phyloP scores from a whole-genome alignment of 2,113 vertebrate genomes.

The Eulacestoma nigropectus region DNA sequence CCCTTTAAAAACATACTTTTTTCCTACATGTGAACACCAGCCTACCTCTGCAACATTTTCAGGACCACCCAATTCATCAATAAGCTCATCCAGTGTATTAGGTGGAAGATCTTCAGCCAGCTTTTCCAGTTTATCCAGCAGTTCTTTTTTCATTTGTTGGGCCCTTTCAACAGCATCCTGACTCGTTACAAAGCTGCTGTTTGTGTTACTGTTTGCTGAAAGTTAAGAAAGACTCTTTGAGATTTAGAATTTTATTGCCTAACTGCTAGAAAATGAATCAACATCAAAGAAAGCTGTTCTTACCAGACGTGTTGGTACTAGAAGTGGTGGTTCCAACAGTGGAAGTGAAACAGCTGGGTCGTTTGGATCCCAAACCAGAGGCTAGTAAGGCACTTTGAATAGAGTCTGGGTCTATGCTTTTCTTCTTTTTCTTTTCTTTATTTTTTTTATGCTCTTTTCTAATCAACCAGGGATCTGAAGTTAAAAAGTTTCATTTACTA shows the following conservation, averaged over 20 bases:
- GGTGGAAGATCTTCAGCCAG: conserved; percentile 90
- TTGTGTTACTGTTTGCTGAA: conserved; percentile 81
- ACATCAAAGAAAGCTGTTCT: background rate
- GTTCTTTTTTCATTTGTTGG: conserved; percentile 92
- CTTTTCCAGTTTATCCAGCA: conserved; percentile 89
- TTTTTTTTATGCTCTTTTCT: conserved; percentile 95
- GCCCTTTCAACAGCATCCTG: conserved; percentile 94
- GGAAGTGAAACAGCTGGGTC: conserved; percentile 86
- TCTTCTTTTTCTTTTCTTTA: conserved; percentile 91
- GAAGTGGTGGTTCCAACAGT: conserved; percentile 73
- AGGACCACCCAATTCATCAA: conserved; percentile 94
- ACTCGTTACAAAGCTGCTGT: conserved; percentile 86
- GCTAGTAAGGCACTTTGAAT: conserved; percentile 99
- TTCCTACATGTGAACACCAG: background rate
- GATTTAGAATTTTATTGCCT: background rate
- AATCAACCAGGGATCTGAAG: conserved; percentile 93
- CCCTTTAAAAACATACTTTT: background rate
- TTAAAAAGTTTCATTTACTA: background rate
- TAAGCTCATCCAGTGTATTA: conserved; percentile 95
- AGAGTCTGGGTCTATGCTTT: conserved; percentile 94
- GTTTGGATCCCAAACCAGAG: conserved; percentile 91
- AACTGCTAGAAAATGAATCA: background rate
- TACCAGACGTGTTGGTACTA: conserved; percentile 72
- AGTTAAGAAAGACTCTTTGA: background rate
- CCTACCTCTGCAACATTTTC: conserved; percentile 96